Evolutionary conservation across 1,140 invertebrate species (phyloP), one percentile per base, ranked within the genome.

Genomic region (Diachasma alloeum): DNA sequence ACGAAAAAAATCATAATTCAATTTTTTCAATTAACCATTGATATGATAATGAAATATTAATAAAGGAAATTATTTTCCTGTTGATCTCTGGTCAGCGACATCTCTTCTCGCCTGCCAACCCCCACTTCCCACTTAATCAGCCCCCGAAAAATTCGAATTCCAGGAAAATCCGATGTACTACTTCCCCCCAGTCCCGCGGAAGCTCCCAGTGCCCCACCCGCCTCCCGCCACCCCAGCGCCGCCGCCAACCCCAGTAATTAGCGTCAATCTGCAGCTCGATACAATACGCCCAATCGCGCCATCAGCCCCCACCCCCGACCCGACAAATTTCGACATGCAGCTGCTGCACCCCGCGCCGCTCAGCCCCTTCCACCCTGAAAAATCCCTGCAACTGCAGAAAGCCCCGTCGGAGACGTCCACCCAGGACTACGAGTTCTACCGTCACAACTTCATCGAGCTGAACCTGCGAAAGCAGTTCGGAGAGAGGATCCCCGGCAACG

Each of bases 361-460:
- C 6, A 4, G 11, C 44, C 15, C 39, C 31, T 13, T 22, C 19
- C 10, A 4, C 4, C 31, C 15, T 2, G 13, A 69, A 36, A 42
- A 67, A 11, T 39, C 37, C 1, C 15, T 19, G 0, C 48, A 46
- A 2, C 44, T 46, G 3, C 44, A 53, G 48, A 19, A n/a, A 17
- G 13, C 15, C 4, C 48, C 17, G 1, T 19, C 15, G 0, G 24
- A 31, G 1, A 10, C 8, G 26, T 11, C n/a, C 10, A 59, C 31
- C 66, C 56, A 82, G n/a, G 81, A 89, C 68, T 89, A 89, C 59
- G 73, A 70, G 0, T 76, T 81, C 0, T 86, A 87, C 15, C 79
- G 87, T 0, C 79, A 86, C 48, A 84, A 84, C 71, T 56, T 89
- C 17, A 78, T 90, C 4, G 83, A 88, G n/a, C 56, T 63, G 0